Conservation (phyloP, 2,888 invertebrate genomes). For the Pseudanteris insignis region DNA sequence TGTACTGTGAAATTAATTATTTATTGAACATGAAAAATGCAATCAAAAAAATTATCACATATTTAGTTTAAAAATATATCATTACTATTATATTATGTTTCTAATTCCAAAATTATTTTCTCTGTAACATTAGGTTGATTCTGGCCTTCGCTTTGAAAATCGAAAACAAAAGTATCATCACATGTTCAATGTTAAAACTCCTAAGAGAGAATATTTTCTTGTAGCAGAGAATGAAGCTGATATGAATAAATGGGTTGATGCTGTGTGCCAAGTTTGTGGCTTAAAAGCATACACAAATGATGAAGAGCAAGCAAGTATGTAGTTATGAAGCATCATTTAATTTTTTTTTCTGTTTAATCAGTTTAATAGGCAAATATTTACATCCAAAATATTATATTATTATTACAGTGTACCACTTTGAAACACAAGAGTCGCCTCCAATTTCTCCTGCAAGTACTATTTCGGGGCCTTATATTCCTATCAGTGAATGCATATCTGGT, state of each 20-base stretch:
- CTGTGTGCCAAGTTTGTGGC: constrained; percentile 91
- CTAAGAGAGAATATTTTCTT: constrained; percentile 88
- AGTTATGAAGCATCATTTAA: no score
- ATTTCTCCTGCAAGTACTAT: constrained; percentile 72
- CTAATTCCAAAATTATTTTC: no score
- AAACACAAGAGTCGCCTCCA: constrained; percentile 71
- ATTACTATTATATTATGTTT: no score
- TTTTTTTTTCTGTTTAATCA: constrained; percentile 35
- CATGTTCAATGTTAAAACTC: constrained; percentile 90
- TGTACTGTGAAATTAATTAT: no score
- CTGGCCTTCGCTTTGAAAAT: constrained; percentile 84
- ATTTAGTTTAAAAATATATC: no score
- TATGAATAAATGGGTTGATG: constrained; percentile 96
- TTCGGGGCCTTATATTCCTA: constrained; percentile 89
- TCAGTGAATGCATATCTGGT: constrained; percentile 92
- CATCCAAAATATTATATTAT: not conserved
- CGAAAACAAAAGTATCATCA: constrained; percentile 82
- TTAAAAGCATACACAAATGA: constrained; percentile 77
- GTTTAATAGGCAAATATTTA: not conserved
- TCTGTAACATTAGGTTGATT: constrained; percentile 86
- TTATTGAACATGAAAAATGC: no score
- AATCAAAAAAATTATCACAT: no score
- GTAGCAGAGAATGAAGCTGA: constrained; percentile 91
- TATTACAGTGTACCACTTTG: constrained; percentile 59
- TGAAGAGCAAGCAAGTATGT: constrained; percentile 64